Evolutionary conservation across 2,113 vertebrate species (phyloP).

Genomic region (Carassius carassius): DNA sequence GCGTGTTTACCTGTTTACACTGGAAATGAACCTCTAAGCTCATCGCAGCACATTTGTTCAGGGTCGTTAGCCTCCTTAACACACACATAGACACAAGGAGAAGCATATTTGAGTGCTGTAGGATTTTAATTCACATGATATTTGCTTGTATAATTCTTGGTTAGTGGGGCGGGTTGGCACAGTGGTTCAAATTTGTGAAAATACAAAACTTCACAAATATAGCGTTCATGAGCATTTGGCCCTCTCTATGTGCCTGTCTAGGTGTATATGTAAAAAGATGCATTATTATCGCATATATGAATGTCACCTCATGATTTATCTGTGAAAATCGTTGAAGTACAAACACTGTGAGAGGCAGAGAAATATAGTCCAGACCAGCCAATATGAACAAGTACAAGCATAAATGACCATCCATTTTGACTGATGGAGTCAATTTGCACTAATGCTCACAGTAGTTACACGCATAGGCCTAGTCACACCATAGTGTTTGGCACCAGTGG

Average conservation of each 20-base stretch:
- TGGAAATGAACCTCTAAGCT: conserved; percentile 85
- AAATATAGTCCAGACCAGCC: neutral
- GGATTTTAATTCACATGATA: neutral
- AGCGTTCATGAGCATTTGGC: neutral
- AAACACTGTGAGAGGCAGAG: neutral
- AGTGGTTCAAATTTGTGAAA: too few species aligned
- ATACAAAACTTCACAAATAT: neutral
- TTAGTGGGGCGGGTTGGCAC: neutral
- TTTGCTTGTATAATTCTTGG: neutral
- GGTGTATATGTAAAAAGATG: neutral
- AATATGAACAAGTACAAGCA: neutral
- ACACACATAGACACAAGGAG: conserved; percentile 21
- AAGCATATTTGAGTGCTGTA: neutral
- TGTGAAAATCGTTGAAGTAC: neutral
- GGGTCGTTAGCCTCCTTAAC: conserved; percentile 83
- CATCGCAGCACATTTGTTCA: conserved; percentile 84
- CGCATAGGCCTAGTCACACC: neutral
- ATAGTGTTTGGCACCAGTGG: neutral
- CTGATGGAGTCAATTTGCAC: neutral
- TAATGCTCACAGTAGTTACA: neutral
- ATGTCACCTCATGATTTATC: neutral
- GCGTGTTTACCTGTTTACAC: conserved; percentile 75
- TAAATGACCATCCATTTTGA: neutral
- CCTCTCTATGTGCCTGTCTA: neutral
- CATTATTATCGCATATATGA: neutral